These are phyloP conservation scores for Fulica atra DNA, from an alignment of 2,113 vertebrate genomes.

Conservation along the genomic window DNA sequence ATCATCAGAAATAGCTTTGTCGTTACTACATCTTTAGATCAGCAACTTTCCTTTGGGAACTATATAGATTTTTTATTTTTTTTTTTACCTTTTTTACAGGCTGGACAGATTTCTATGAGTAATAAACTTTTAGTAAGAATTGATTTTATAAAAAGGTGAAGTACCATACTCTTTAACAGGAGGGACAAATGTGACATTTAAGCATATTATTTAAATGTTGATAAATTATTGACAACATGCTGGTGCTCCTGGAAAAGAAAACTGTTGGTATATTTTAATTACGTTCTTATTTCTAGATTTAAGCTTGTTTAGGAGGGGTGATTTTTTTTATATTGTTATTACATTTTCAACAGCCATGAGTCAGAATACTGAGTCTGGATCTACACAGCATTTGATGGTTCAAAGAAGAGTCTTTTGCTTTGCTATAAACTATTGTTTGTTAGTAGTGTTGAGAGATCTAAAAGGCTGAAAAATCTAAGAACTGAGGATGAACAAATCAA, in stretches of 20 bases:
- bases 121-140: not conserved
- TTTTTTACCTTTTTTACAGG: not conserved
- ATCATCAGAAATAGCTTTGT: not conserved
- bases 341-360: not conserved
- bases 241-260: not conserved
- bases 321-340: not conserved
- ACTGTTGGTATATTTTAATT: not conserved
- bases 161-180: not conserved
- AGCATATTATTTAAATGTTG: not conserved
- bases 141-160: not conserved
- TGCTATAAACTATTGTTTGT: not conserved
- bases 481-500: not conserved
- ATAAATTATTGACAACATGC: not conserved
- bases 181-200: not conserved
- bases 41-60: not conserved
- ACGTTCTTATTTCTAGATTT: not conserved
- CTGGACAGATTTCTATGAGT: not conserved
- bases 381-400: not conserved
- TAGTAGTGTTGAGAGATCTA: not conserved
- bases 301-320: not conserved
- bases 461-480: not conserved
- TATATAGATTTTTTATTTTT: not conserved
- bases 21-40: not conserved
- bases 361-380: not conserved
- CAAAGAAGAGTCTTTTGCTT: not conserved